Evolutionary conservation across 1,140 invertebrate genomes (phyloP), one percentile per base, ranked within the genome.

Genomic region (Aphaenogaster ashmeadi): DNA sequence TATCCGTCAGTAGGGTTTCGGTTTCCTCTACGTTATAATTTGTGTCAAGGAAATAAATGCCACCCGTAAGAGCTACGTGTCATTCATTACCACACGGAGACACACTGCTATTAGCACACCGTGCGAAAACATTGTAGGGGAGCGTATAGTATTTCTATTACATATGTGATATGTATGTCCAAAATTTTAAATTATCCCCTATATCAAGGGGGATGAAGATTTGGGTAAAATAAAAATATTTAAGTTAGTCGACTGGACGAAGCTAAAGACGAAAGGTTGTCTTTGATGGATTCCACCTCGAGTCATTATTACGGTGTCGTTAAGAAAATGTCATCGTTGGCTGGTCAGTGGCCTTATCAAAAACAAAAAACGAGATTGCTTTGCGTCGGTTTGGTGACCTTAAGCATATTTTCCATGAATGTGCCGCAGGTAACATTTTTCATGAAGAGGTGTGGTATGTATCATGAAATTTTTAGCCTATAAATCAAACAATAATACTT

Each of bases 261-360:
- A 27, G 27, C 27, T 27, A 27, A 27, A 27, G 27, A 27, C 27
- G 27, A 27, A 27, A 27, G 27, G 27, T 27, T 27, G 27, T 27
- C 27, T 27, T 27, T 27, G 27, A 27, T 27, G 27, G 27, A 27
- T 27, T 27, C 27, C 27, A 27, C 27, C 27, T 27, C 27, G 8
- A 54, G n/a, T 54, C 64, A 71, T 52, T 54, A 80, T 54, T 81
- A 81, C 9, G 13, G 7, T 18, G 9, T 81, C 13, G 64, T 81
- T 56, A 33, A 71, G 21, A 69, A 33, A 41, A 15, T 81, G 0
- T 58, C 79, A 13, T 81, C 79, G 3, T 71, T 58, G 18, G 52
- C 79, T 13, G 79, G 79, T 13, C 79, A 71, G 6, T 81, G 79
- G 79, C 79, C 79, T 1, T 67, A 80, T 52, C 77, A 80, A 8